A percentile compares a stretch with the other conserved stretches of the same genome.
Conservation (phyloP, 2,797 vertebrate species). For the Peromyscus eremicus region DNA sequence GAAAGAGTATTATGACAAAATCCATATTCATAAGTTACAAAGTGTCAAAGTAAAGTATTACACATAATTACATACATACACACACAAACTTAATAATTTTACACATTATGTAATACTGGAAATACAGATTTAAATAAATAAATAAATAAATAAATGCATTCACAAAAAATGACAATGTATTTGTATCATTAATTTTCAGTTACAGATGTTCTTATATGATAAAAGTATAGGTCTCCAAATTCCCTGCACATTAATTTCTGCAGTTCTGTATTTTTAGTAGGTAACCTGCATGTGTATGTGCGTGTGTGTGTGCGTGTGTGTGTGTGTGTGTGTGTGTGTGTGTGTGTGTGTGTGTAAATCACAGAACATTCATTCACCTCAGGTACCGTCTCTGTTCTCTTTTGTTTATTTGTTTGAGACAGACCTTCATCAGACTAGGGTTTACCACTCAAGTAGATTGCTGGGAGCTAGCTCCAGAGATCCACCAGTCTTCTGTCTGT, state of each 20-base stretch:
- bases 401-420: background rate
- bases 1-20: background rate
- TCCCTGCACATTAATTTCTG: background rate
- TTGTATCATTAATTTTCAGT: background rate
- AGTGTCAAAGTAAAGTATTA: background rate
- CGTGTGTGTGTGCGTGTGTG: background rate
- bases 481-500: too few species aligned
- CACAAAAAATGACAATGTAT: background rate
- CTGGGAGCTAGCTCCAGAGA: fast-evolving
- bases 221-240: background rate
- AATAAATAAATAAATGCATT: background rate
- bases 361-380: background rate
- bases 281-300: background rate
- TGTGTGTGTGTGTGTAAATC: background rate
- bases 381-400: background rate
- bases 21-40: background rate
- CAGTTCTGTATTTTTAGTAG: background rate
- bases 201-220: background rate
- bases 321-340: background rate
- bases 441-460: background rate
- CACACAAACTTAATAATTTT: background rate
- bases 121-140: background rate
- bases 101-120: background rate
- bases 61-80: background rate
- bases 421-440: background rate